Evolutionary conservation across 2,888 invertebrate genomes (phyloP), one percentile per base, ranked within the genome.

Genomic region (Griposia aprilina): DNA sequence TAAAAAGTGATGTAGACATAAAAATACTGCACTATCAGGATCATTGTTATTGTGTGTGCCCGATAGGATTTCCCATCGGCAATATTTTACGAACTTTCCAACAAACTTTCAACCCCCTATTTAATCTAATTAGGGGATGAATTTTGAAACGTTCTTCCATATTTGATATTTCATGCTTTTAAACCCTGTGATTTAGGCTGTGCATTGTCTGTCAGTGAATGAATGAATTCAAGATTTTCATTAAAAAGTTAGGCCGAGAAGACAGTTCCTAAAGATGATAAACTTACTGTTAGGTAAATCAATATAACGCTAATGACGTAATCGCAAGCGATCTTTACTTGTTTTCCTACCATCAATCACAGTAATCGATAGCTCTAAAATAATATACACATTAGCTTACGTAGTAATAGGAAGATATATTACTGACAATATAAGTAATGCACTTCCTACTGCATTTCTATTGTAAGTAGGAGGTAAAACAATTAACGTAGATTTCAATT

Each of bases 281-380:
- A 48, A 36, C 17, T 3, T 20, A 13, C 36, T 50, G 26, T 41
- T 41, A 23, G 30, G 15, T 63, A 63, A 63, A 55, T 55, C 15
- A 48, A 65, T 48, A 65, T 57, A 0, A 36, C 17, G 10, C 13
- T 50, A 57, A 57, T 11, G n/a, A 55, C 15, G 3, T 20, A 76
- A 63, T 30, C 69, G 50, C 65, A 65, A 78, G n/a, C 10, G 41
- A 78, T 41, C n/a, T 59, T 69, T 41, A 30, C 15, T 57, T 41
- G 41, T 50, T 77, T 77, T 50, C n/a, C 20, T 78, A 50, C 15
- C 26, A 78, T 52, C 50, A 50, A 63, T 77, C 77, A 55, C 1
- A 8, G 36, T 36, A 15, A 55, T 55, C 11, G 20, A 17, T 52
- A 70, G 50, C 26, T 48, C 2, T n/a, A 23, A 45, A 41, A 41